Conservation (phyloP, 2,888 invertebrate genomes). For the Epistrophe eligans region DNA sequence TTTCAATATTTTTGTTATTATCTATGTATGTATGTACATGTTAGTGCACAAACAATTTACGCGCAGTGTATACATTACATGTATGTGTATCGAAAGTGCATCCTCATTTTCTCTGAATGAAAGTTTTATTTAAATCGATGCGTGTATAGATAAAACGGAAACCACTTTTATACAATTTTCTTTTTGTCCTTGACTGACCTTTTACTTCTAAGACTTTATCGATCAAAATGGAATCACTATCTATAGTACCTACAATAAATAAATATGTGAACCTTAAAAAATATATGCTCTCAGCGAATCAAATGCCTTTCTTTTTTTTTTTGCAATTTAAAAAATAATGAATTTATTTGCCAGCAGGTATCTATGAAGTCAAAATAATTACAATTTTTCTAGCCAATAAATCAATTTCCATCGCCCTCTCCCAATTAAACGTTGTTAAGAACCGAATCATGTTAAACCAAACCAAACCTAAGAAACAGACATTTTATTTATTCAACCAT, state of each 20-base stretch:
- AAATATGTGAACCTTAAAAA: not conserved
- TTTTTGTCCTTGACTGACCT: not conserved
- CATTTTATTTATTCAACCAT: not conserved
- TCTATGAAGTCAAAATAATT: not conserved
- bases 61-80: too few species aligned
- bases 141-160: not conserved
- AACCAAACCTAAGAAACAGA: too few species aligned
- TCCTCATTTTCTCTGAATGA: too few species aligned
- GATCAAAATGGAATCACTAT: not conserved
- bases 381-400: constrained; percentile 6
- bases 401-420: constrained; percentile 12
- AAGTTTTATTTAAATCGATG: too few species aligned
- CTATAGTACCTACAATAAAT: too few species aligned
- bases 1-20: too few species aligned
- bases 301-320: not conserved
- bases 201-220: not conserved
- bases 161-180: not conserved
- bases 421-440: constrained; percentile 31
- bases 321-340: not conserved
- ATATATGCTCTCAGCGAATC: not conserved
- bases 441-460: not conserved
- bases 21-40: too few species aligned
- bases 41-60: too few species aligned
- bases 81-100: too few species aligned
- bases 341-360: constrained; percentile 31